Evolutionary conservation across 2,797 vertebrate genomes (phyloP).

Genomic region (Crocodylus rhombifer): DNA sequence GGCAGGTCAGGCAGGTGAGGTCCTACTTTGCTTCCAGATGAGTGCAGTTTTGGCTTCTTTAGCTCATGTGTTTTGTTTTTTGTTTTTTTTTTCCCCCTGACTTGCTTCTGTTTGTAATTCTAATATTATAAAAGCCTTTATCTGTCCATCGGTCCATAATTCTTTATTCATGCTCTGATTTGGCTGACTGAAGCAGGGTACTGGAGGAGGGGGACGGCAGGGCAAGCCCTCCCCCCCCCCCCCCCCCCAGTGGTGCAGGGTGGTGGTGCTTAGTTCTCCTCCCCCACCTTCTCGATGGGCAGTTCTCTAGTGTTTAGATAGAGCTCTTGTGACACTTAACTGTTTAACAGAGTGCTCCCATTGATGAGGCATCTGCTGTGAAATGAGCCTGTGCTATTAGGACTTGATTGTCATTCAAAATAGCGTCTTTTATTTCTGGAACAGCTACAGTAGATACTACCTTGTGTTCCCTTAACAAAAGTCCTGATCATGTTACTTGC

Average conservation of each 20-base stretch:
- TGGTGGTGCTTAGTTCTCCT: too few relatives aligned
- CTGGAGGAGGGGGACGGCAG: too few relatives aligned
- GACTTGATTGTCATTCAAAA: conserved; percentile 8
- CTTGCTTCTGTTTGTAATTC: too few relatives aligned
- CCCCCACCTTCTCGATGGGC: too few relatives aligned
- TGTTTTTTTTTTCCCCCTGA: neutral
- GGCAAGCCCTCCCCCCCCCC: too few relatives aligned
- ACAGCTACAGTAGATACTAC: conserved; percentile 11
- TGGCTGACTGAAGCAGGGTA: too few relatives aligned
- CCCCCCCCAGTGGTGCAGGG: too few relatives aligned
- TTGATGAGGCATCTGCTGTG: neutral
- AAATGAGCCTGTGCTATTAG: neutral
- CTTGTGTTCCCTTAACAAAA: conserved; percentile 52
- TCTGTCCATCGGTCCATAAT: too few relatives aligned
- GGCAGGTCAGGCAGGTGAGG: neutral
- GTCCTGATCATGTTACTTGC: conserved; percentile 53
- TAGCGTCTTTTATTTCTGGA: conserved; percentile 9
- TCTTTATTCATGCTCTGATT: too few relatives aligned
- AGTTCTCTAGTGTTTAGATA: neutral
- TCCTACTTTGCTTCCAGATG: neutral
- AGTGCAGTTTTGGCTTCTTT: neutral
- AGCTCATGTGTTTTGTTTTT: neutral
- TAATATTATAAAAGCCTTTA: too few relatives aligned
- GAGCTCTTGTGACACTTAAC: neutral
- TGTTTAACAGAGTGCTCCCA: neutral